These are phyloP conservation scores for Acanthococcus lagerstroemiae DNA, from an alignment of 2,888 invertebrate species.

Conservation along the genomic window DNA sequence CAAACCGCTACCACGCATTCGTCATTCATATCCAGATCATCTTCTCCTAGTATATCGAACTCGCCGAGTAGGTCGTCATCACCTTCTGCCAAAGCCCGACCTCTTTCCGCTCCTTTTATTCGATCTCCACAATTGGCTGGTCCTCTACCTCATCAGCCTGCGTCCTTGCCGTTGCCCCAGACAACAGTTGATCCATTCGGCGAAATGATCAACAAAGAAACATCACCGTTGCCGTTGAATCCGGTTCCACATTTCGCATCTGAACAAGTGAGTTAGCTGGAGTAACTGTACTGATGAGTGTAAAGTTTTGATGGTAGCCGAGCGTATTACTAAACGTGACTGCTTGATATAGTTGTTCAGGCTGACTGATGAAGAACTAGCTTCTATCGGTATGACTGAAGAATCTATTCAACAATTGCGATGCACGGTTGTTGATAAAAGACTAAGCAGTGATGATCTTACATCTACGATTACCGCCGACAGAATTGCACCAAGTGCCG, in stretches of 20 bases:
- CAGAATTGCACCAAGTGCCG: not conserved
- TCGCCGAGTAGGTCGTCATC: conserved; percentile 51
- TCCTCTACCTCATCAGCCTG: conserved; percentile 9
- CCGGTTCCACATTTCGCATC: conserved; percentile 37
- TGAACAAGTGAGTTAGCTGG: conserved; percentile 26
- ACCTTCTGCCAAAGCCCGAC: conserved; percentile 43
- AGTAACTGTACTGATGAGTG: no score
- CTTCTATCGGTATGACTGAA: conserved; percentile 47
- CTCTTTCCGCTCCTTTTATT: conserved; percentile 46
- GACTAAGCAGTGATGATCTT: not conserved
- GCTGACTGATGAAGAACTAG: conserved; percentile 54
- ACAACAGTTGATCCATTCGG: conserved; percentile 10
- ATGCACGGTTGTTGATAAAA: conserved; percentile 43
- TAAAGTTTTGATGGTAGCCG: no score
- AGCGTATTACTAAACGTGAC: no score
- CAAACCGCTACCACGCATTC: conserved; percentile 10
- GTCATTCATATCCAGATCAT: conserved; percentile 57
- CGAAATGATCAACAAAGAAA: conserved; percentile 9
- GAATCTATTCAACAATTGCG: conserved; percentile 49
- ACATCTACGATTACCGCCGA: conserved; percentile 5
- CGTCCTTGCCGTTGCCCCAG: conserved; percentile 15
- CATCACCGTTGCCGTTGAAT: conserved; percentile 36
- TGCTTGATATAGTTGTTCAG: conserved; percentile 50
- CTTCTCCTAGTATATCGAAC: conserved; percentile 59
- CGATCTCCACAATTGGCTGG: conserved; percentile 17